Percentiles rank a stretch among this genome's conserved stretches.
Evolutionary conservation across 2,888 invertebrate genomes (phyloP).

Genomic region (Synanthedon formicaeformis): DNA sequence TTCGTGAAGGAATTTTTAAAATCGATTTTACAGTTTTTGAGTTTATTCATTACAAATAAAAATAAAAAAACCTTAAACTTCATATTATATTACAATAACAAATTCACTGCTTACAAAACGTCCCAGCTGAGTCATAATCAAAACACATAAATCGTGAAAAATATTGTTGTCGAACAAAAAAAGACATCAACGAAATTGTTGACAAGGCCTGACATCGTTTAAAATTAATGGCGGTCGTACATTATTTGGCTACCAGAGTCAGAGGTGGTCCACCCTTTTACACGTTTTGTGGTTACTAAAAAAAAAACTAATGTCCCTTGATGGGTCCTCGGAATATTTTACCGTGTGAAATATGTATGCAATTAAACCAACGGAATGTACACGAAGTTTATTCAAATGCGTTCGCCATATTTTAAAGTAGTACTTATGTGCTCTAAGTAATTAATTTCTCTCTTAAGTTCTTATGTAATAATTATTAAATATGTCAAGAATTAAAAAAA

Average conservation of each 20-base stretch:
- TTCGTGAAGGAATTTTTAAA: too few relatives aligned
- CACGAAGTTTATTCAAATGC: background rate
- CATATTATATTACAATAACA: background rate
- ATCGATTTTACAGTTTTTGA: too few relatives aligned
- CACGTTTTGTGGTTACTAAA: conserved; percentile 15
- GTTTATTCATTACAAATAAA: too few relatives aligned
- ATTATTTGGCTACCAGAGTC: conserved; percentile 55
- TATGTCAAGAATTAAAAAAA: too few relatives aligned
- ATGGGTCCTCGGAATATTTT: conserved; percentile 28
- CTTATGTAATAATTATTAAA: too few relatives aligned
- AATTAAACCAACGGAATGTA: conserved; percentile 38
- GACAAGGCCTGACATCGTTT: conserved; percentile 58
- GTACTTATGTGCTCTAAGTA: too few relatives aligned
- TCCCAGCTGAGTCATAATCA: conserved; percentile 25
- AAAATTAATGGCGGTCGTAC: conserved; percentile 60
- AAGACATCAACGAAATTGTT: conserved; percentile 50
- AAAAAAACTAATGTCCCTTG: conserved; percentile 25
- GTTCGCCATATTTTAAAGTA: too few relatives aligned
- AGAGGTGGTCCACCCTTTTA: conserved; percentile 61
- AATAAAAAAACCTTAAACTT: too few relatives aligned
- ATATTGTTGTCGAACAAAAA: conserved; percentile 26
- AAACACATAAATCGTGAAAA: conserved; percentile 49
- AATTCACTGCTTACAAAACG: background rate
- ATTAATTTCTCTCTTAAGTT: too few relatives aligned
- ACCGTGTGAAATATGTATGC: conserved; percentile 44